A percentile compares a stretch with the other conserved stretches of the same genome.
Evolutionary conservation across 2,797 vertebrate genomes (phyloP).

Genomic region (Anas acuta): DNA sequence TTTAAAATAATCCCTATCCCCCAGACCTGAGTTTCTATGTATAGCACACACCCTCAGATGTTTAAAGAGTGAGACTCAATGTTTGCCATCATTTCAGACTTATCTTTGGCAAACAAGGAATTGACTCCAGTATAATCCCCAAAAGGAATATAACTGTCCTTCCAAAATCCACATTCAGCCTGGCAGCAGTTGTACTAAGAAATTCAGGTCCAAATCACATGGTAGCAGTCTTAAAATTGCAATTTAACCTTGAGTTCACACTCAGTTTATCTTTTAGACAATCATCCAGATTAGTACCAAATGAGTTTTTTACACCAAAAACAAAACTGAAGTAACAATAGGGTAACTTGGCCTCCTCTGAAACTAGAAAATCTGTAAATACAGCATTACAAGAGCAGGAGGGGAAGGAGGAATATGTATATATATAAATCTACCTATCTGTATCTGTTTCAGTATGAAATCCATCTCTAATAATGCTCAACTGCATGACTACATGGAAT

Average conservation of each 20-base stretch:
- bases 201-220: conserved; percentile 34
- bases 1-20: conserved; percentile 32
- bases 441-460: neutral
- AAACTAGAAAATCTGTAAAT: neutral
- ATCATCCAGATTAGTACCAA: neutral
- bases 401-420: neutral
- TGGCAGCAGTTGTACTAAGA: neutral
- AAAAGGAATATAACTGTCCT: conserved; percentile 42
- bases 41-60: conserved; percentile 17
- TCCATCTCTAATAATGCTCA: neutral
- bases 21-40: conserved; percentile 15
- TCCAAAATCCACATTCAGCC: conserved; percentile 59
- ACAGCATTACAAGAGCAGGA: neutral
- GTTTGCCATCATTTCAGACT: conserved; percentile 63
- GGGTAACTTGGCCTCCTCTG: neutral
- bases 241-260: conserved; percentile 35
- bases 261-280: neutral
- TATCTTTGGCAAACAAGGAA: conserved; percentile 68
- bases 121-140: conserved; percentile 49
- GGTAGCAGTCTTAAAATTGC: neutral
- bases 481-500: neutral
- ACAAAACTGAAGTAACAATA: neutral
- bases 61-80: conserved; percentile 49
- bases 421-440: neutral
- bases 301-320: neutral